Conservation (phyloP, 2,797 vertebrate genomes). For the Tachyglossus aculeatus region DNA sequence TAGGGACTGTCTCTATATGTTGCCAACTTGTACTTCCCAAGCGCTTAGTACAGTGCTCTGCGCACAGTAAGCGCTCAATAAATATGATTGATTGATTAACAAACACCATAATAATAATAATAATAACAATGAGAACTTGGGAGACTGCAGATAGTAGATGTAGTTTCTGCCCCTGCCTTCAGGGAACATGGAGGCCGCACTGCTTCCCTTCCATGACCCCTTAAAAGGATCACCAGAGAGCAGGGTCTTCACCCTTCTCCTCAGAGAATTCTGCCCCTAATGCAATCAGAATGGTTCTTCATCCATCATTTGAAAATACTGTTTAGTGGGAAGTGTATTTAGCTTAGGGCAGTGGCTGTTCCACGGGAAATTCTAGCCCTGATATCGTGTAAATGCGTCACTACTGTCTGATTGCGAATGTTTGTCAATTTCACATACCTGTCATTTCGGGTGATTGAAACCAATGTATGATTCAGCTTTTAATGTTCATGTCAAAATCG, state of each 20-base stretch:
- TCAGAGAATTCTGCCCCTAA: conserved; percentile 36
- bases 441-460: not conserved
- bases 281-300: conserved; percentile 32
- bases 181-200: no score
- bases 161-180: no score
- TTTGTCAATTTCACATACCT: not conserved
- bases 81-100: no score
- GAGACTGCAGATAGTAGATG: no score
- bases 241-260: conserved; percentile 39
- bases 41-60: no score
- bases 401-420: not conserved
- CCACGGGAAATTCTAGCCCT: not conserved
- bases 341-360: conserved; percentile 9
- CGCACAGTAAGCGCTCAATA: no score
- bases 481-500: not conserved
- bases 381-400: not conserved
- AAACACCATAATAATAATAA: no score
- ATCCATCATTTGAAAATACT: conserved; percentile 49
- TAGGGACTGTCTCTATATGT: no score
- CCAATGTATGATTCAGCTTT: not conserved
- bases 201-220: no score
- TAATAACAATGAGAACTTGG: no score
- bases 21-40: no score
- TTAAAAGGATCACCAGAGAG: conserved; percentile 52
- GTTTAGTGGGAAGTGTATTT: conserved; percentile 39